Base-by-base conservation (phyloP, 1,140 invertebrate species). In the Belonocnema kinseyi region DNA sequence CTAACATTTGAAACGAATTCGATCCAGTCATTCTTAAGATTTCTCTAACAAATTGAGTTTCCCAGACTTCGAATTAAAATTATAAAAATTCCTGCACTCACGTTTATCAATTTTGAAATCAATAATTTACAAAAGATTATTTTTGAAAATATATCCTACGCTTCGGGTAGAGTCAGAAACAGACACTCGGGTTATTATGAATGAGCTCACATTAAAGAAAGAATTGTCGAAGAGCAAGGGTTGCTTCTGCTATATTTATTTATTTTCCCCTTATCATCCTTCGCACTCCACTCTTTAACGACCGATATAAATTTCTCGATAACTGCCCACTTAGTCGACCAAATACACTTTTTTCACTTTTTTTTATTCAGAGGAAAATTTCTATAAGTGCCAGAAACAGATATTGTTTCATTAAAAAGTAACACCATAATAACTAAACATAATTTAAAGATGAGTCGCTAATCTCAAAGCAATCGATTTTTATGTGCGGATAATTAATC, bases 221-320 rank as follows among this genome's bases (percentile, higher is more conserved):
- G 71, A 72, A 80, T 80, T 53, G 46, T 72, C 52, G 50, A n/a
- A 54, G 74, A 21, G 50, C 66, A 56, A 72, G 70, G 51, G 50
- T 79, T 79, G 71, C 75, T 76, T 58, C 72, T 58, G 58, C 72
- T 56, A 74, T 80, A 80, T 80, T 80, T 80, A 80, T 80, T 77
- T 77, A 76, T 76, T 79, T 79, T 76, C 52, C 19, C 73, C 74
- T 72, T 66, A 66, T 76, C 26, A 74, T 77, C 72, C 73, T 26
- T 66, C 61, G 72, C 73, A 73, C 72, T 73, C 72, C 16, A 50
- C 56, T 76, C 58, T 71, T 76, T 77, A 80, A 80, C 78, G 78
- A 80, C 78, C 73, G 66, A 51, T 76, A 80, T 80, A 80, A 77
- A 80, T 80, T 80, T 80, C 72, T 74, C 74, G 53, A 76, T 71